Evolutionary conservation across 2,888 invertebrate genomes (phyloP), one percentile per base, ranked within the genome.

Genomic region (Xylophagus ater): DNA sequence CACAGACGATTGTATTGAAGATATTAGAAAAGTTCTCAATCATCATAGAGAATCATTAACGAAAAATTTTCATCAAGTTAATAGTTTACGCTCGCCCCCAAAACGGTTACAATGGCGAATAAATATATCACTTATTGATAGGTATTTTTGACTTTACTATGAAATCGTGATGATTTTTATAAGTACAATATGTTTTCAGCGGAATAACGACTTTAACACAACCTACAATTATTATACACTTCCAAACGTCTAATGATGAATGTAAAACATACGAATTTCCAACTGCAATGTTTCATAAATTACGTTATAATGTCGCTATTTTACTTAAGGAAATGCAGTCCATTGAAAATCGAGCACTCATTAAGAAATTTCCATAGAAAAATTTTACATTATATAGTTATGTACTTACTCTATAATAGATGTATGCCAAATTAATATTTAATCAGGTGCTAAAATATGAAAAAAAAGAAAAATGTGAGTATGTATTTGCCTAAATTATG

Each of bases 181-280:
- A 32, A 38, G 18, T 28, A 9, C 20, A 37, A 37, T 44, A 7
- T 17, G 8, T 42, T 57, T 59, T 9, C 46, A 64, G 63, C 48
- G 50, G 59, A 14, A 53, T 67, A 38, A 60, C 62, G 7, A 60
- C 63, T 43, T 53, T 67, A 4, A 47, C 66, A 15, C 63, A 68
- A 44, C 71, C 72, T 10, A 66, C 64, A 26, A 63, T 72, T 42
- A 56, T 71, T 12, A 56, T 72, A 49, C 67, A 71, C 49, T 68
- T 72, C 55, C 66, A 60, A 40, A 54, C 70, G 21, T 56, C 55
- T 20, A 66, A 64, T 42, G 70, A 68, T 3, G 60, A 66, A 41
- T 57, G 55, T 37, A 57, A 63, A 29, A 67, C 63, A 20, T 63
- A 72, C 45, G 70, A 72, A 54, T 51, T 71, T 35, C 66, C 71